Conservation (phyloP, 2,888 invertebrate genomes). For the Cacoxenus indagator region DNA sequence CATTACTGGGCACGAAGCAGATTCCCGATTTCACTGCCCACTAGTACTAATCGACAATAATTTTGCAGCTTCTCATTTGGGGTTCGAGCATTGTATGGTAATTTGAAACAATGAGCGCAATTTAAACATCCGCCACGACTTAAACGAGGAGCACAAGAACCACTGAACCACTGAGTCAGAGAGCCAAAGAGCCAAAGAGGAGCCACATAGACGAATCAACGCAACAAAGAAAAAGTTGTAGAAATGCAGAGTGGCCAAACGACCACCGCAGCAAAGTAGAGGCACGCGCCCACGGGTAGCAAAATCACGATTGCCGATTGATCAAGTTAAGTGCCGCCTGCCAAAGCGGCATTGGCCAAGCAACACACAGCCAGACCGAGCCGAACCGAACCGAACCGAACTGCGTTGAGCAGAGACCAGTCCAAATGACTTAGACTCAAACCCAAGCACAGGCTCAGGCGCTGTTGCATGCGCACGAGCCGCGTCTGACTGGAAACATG, state of each 20-base stretch:
- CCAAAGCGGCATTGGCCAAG: not conserved
- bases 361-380: not conserved
- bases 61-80: not conserved
- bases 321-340: slow-evolving; percentile 23
- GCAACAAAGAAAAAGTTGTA: not conserved
- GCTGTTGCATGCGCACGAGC: not conserved
- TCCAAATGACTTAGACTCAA: not conserved
- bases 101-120: slow-evolving; percentile 10
- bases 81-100: slow-evolving; percentile 4
- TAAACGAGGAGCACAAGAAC: not conserved
- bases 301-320: slow-evolving; percentile 45
- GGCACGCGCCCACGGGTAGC: slow-evolving; percentile 62
- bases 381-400: not conserved
- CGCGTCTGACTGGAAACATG: not conserved
- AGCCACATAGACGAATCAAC: not conserved
- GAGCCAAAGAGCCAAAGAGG: not conserved
- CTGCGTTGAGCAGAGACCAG: not conserved
- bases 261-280: not conserved
- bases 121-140: slow-evolving; percentile 2
- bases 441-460: too few species aligned
- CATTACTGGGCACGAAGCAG: not conserved
- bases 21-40: too few species aligned
- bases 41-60: not conserved
- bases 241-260: not conserved
- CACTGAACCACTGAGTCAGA: not conserved